A percentile compares a stretch with the other conserved stretches of the same genome.
phyloP scores from a whole-genome alignment of 2,797 vertebrate species.

The Atherinosoma microstoma region DNA sequence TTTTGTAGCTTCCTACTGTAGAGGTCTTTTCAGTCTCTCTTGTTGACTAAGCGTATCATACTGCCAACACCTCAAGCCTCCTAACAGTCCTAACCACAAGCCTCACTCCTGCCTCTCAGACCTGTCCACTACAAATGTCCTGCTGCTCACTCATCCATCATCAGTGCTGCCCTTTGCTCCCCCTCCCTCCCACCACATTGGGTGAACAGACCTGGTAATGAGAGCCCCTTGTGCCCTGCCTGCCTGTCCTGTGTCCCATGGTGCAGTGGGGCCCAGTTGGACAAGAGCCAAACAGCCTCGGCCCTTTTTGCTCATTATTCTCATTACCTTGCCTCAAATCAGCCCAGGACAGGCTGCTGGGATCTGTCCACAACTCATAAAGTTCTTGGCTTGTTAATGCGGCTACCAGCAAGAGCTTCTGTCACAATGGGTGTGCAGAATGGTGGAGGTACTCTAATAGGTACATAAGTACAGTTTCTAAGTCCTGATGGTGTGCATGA shows the following conservation, averaged over 20 bases:
- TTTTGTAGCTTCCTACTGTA: conserved; percentile 27
- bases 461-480: conserved; percentile 36
- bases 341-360: conserved; percentile 81
- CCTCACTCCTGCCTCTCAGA: conserved; percentile 62
- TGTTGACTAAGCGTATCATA: conserved; percentile 56
- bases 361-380: conserved; percentile 86
- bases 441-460: conserved; percentile 63
- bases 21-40: conserved; percentile 39
- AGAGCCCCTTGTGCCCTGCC: conserved; percentile 81
- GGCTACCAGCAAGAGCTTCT: conserved; percentile 59
- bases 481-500: conserved; percentile 21
- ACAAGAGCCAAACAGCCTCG: conserved; percentile 75
- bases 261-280: conserved; percentile 80
- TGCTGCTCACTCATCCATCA: conserved; percentile 78
- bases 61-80: conserved; percentile 65
- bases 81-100: conserved; percentile 53
- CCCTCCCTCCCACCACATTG: conserved; percentile 62
- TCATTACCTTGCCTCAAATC: conserved; percentile 86
- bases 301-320: conserved; percentile 84
- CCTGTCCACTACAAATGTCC: conserved; percentile 63
- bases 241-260: conserved; percentile 82
- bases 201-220: conserved; percentile 77
- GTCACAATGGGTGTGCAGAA: conserved; percentile 62
- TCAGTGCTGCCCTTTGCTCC: conserved; percentile 64
- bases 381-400: conserved; percentile 79